phyloP scores from a whole-genome alignment of 2,113 vertebrate species.

The Sceloporus tristichus region DNA sequence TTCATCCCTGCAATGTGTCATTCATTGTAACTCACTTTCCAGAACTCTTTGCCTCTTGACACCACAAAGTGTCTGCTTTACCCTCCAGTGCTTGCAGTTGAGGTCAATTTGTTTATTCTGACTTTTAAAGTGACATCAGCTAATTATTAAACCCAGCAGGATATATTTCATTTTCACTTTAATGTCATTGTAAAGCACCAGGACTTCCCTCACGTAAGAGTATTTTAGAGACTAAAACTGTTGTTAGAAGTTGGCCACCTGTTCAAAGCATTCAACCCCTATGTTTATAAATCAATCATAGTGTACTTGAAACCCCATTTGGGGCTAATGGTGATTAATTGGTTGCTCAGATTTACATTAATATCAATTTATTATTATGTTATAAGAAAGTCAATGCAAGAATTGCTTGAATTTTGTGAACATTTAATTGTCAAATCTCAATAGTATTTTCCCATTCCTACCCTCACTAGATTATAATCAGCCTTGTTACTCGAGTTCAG shows the following conservation, averaged over 20 bases:
- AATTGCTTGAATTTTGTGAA: background rate
- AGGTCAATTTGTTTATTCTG: conserved; percentile 69
- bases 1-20: conserved; percentile 38
- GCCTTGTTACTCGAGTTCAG: background rate
- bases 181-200: conserved; percentile 72
- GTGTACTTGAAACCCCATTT: conserved; percentile 50
- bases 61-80: conserved; percentile 49
- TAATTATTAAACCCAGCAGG: conserved; percentile 74
- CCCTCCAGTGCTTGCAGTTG: conserved; percentile 52
- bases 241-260: conserved; percentile 75
- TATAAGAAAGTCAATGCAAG: conserved; percentile 45
- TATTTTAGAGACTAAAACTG: conserved; percentile 71
- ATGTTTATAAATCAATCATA: conserved; percentile 69
- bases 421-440: background rate
- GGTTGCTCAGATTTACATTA: conserved; percentile 43
- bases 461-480: background rate
- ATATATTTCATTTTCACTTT: conserved; percentile 80
- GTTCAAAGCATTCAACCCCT: conserved; percentile 69
- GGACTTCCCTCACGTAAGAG: conserved; percentile 67
- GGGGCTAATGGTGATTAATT: conserved; percentile 70
- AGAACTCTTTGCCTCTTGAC: conserved; percentile 43
- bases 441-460: background rate
- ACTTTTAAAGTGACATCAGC: conserved; percentile 75
- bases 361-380: conserved; percentile 48
- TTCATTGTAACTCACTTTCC: conserved; percentile 35